These are phyloP conservation scores for Lacanobia oleracea DNA, from an alignment of 2,888 invertebrate genomes.

Conservation along the genomic window DNA sequence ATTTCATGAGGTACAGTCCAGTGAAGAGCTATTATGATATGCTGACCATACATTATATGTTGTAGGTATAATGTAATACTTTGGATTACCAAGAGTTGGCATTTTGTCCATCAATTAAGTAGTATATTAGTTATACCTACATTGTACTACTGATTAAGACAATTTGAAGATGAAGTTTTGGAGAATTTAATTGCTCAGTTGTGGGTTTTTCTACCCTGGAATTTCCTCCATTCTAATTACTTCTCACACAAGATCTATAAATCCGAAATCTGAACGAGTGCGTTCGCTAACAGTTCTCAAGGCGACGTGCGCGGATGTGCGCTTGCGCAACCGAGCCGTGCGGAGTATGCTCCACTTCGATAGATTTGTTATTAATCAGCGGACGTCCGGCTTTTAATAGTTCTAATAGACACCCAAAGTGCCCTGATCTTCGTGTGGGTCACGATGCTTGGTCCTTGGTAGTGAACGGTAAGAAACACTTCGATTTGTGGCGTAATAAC, in stretches of 20 bases:
- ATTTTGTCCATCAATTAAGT: neutral
- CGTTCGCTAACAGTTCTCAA: constrained; percentile 69
- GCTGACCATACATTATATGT: too few species aligned
- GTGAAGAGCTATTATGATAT: too few species aligned
- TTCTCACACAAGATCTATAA: constrained; percentile 40
- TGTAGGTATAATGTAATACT: neutral
- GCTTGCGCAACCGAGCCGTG: constrained; percentile 65
- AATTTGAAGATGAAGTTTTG: neutral
- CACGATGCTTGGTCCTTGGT: constrained; percentile 45
- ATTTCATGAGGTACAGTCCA: neutral
- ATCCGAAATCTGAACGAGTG: constrained; percentile 48
- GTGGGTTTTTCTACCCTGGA: neutral
- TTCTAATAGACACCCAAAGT: constrained; percentile 44
- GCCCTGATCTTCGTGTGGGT: constrained; percentile 51
- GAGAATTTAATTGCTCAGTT: neutral
- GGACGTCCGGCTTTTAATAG: constrained; percentile 63
- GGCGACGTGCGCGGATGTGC: constrained; percentile 69
- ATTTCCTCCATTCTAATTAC: constrained; percentile 19
- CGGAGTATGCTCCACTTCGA: constrained; percentile 65
- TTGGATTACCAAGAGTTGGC: neutral
- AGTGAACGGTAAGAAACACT: constrained; percentile 32
- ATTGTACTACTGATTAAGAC: neutral
- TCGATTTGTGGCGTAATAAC: constrained; percentile 19
- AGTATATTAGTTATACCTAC: neutral
- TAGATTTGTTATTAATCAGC: constrained; percentile 61